Evolutionary conservation across 2,888 invertebrate genomes (phyloP), one percentile per base, ranked within the genome.

Genomic region (Plemyria rubiginata): DNA sequence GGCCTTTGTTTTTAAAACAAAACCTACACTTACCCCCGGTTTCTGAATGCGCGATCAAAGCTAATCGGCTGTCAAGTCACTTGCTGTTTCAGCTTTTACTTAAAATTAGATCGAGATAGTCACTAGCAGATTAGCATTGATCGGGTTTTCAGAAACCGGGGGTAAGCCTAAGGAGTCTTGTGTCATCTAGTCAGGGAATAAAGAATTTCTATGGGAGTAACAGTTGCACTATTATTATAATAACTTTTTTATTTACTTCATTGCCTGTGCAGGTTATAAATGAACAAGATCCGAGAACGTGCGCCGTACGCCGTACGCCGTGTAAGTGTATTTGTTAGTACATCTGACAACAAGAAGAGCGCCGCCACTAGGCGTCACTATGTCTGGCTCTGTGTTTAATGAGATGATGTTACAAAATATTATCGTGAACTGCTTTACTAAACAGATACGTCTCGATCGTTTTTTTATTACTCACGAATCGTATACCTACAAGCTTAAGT

Each of bases 281-380:
- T 3, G 36, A 45, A 45, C 8, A 45, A 9, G 4, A 9, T 1
- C 13, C 6, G 7, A 7, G 43, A 43, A 16, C 43, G 16, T 8
- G 5, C 43, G 13, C 43, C 13, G 43, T 15, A 43, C 2, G 8
- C 16, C 11, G 16, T 16, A 11, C n/a, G n/a, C n/a, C n/a, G n/a
- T 45, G 45, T 16, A n/a, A n/a, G 45, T 45, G 16, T 45, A 22
- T 29, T 28, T 48, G 28, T 48, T 28, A 4, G n/a, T 48, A 12
- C n/a, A 28, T 29, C 28, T 48, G 16, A 9, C 28, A 12, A 48
- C 12, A 48, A 48, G 48, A 48, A n/a, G 48, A 48, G n/a, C 48
- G 28, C n/a, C 48, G 45, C 16, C 45, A 11, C 45, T 16, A 45
- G 48, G 48, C 48, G 48, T 48, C 48, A n/a, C 48, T 48, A 28